Percentiles rank a stretch among this genome's conserved stretches.
phyloP scores from a whole-genome alignment of 2,113 vertebrate genomes.

The Hemiscyllium ocellatum region DNA sequence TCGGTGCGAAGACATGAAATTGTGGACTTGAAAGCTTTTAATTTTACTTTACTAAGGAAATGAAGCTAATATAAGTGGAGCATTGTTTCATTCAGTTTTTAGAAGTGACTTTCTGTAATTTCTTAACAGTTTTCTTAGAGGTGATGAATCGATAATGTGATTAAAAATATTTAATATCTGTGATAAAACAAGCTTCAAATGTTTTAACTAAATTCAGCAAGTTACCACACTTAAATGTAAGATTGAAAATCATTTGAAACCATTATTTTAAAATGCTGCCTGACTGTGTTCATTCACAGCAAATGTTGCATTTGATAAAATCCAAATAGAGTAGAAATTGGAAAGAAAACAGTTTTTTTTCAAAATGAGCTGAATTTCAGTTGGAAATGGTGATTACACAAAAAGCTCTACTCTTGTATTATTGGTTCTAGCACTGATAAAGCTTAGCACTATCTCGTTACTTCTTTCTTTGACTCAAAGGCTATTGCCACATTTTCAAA shows the following conservation, averaged over 20 bases:
- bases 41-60: not conserved
- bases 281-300: too few species aligned
- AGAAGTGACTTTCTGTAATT: not conserved
- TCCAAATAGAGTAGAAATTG: too few species aligned
- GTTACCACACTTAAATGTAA: not conserved
- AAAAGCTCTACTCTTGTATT: not conserved
- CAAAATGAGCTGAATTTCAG: too few species aligned
- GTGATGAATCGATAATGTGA: not conserved
- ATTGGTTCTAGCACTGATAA: not conserved
- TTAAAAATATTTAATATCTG: not conserved
- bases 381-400: too few species aligned
- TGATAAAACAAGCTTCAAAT: not conserved
- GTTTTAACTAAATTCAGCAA: not conserved
- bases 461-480: not conserved
- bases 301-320: too few species aligned
- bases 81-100: not conserved
- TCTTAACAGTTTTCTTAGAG: not conserved
- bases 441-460: not conserved
- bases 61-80: not conserved
- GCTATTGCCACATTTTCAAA: not conserved
- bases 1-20: not conserved
- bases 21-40: not conserved
- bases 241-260: too few species aligned
- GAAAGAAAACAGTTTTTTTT: too few species aligned
- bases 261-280: too few species aligned